Conservation (phyloP, 2,888 invertebrate genomes). For the Hirtodrosophila histrioides region DNA sequence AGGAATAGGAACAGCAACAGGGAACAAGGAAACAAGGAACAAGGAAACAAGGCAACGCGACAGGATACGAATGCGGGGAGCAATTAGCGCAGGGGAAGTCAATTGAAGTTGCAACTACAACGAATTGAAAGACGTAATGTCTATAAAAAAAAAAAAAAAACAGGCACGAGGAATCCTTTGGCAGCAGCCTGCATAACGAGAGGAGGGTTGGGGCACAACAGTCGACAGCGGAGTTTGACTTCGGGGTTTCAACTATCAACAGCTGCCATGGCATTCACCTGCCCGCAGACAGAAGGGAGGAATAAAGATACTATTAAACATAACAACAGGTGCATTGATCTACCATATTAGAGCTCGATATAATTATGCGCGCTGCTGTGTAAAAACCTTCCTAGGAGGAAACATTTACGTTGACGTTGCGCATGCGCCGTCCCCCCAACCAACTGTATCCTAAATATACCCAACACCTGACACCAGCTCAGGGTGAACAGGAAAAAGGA, state of each 20-base stretch:
- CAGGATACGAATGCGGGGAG: conserved; percentile 61
- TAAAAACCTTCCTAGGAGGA: conserved; percentile 56
- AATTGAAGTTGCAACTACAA: conserved; percentile 67
- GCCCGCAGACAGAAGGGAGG: conserved; percentile 42
- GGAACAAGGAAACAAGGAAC: conserved; percentile 16
- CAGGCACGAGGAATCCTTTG: conserved; percentile 36
- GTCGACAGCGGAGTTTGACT: neutral
- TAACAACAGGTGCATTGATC: conserved; percentile 66
- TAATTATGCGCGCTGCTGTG: conserved; percentile 64
- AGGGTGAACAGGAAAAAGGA: conserved; percentile 10
- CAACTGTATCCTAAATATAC: neutral
- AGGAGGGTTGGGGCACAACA: conserved; percentile 8
- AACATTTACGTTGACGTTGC: conserved; percentile 49
- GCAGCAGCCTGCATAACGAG: conserved; percentile 32
- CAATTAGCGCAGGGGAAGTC: conserved; percentile 73
- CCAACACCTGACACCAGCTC: conserved; percentile 59
- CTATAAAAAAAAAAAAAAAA: conserved; percentile 29
- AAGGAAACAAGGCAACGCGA: conserved; percentile 50
- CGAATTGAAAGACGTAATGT: conserved; percentile 39
- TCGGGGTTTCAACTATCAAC: conserved; percentile 34
- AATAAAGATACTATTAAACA: neutral
- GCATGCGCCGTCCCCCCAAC: conserved; percentile 53
- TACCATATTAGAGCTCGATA: conserved; percentile 55
- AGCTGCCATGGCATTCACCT: conserved; percentile 62
- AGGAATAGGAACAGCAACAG: conserved; percentile 8